Evolutionary conservation across 1,140 invertebrate genomes (phyloP), one percentile per base, ranked within the genome.

Genomic region (Papilio machaon): DNA sequence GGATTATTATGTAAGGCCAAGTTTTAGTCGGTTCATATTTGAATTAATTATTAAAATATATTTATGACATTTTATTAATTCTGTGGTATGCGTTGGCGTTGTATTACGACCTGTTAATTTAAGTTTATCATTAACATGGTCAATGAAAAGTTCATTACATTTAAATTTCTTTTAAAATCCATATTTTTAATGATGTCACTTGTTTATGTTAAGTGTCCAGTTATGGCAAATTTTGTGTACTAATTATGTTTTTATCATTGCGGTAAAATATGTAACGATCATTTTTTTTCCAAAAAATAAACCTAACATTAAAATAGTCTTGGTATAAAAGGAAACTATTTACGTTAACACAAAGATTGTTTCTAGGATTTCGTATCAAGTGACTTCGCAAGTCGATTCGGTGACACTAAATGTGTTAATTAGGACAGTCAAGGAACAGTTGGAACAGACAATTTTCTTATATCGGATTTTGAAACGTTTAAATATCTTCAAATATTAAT

Each of bases 51-150:
- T 73, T 47, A 47, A 17, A 73, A 73, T 38, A 46, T 47, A n/a
- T 73, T 73, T 73, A 43, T 43, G 17, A n/a, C n/a, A 38, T 73
- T 73, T 73, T 73, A 73, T 73, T 47, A n/a, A 38, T 17, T 43
- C 74, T 13, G 19, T 23, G 43, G 74, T 23, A 74, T 74, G 74
- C 74, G 74, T 76, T 23, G 74, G 74, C 74, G 74, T 76, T 75
- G 13, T 74, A 38, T 75, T 74, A 74, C n/a, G 43, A 47, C 19
- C 11, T 30, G 11, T 70, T 74, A 74, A 74, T 74, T 74, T 47
- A 47, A 74, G 2, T 7, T 47, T 74, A 47, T 73, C 73, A 47
- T 43, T 47, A 74, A 23, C 7, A 74, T 74, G 19, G 43, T 46
- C 47, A 73, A 47, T 47, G 73, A 73, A 7, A 73, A 19, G 43